Conservation (phyloP, 2,113 vertebrate genomes). For the Eublepharis macularius region DNA sequence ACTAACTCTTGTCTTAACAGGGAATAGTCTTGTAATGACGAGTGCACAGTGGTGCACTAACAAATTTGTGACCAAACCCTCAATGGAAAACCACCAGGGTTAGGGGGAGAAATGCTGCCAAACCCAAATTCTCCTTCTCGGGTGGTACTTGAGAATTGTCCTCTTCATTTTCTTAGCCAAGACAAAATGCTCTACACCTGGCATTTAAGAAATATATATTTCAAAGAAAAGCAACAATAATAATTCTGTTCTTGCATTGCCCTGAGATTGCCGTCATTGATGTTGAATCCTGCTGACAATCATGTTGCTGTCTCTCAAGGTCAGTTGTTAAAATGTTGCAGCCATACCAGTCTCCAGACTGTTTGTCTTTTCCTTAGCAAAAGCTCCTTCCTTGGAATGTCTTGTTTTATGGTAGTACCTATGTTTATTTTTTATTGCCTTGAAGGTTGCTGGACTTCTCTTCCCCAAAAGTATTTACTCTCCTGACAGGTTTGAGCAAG, state of each 20-base stretch:
- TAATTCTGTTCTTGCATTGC: not conserved
- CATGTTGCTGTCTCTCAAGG: constrained; percentile 40
- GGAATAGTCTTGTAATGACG: constrained; percentile 16
- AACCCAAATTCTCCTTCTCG: not conserved
- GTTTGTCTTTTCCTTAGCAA: constrained; percentile 24
- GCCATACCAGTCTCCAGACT: constrained; percentile 43
- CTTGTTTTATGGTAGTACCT: not conserved
- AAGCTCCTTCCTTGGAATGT: constrained; percentile 15
- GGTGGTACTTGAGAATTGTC: not conserved
- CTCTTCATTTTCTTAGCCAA: constrained; percentile 3
- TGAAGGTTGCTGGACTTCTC: constrained; percentile 25
- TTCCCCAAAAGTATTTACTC: constrained; percentile 6
- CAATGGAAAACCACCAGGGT: constrained; percentile 53
- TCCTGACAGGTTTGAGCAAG: constrained; percentile 32
- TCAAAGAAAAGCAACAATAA: constrained; percentile 19
- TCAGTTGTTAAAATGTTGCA: constrained; percentile 53
- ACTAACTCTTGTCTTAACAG: not conserved
- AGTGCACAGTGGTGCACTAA: constrained; percentile 34
- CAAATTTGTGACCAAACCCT: constrained; percentile 46
- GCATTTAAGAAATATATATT: constrained; percentile 20
- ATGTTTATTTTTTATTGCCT: not conserved
- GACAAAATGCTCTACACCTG: constrained; percentile 14
- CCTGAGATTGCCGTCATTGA: constrained; percentile 20
- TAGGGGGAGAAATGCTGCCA: not conserved
- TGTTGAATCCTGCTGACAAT: constrained; percentile 25